These are phyloP conservation scores for Calliopsis andreniformis DNA, from an alignment of 1,140 invertebrate species.

Conservation along the genomic window DNA sequence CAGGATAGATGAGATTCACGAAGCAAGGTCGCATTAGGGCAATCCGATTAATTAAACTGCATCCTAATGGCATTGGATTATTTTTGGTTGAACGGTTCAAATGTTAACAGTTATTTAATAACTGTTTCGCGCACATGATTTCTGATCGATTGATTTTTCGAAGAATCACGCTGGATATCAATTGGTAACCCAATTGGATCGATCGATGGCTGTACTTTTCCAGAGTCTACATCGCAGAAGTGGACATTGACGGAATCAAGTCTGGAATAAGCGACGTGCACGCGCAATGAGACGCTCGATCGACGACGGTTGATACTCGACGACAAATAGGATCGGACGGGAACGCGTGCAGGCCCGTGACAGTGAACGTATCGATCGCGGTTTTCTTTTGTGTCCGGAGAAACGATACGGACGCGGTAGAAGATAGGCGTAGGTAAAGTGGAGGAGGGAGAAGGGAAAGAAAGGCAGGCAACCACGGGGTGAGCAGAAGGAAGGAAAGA, in stretches of 20 bases:
- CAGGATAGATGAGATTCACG: no score
- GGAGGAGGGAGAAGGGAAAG: background rate
- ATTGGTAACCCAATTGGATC: no score
- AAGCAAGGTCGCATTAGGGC: background rate
- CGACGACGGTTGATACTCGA: constrained; percentile 5
- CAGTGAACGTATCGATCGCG: constrained; percentile 47
- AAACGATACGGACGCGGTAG: constrained; percentile 40
- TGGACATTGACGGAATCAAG: no score
- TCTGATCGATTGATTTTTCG: no score
- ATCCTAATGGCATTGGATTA: background rate
- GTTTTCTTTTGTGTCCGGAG: constrained; percentile 44
- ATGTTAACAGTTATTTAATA: background rate
- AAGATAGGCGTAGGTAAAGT: constrained; percentile 4
- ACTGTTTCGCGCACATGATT: background rate
- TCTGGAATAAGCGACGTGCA: no score
- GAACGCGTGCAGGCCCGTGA: constrained; percentile 22
- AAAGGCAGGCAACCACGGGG: background rate
- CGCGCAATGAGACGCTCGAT: background rate
- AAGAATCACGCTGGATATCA: no score
- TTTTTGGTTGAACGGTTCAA: background rate
- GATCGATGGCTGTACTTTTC: no score
- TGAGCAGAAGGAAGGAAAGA: constrained; percentile 4
- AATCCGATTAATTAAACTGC: background rate
- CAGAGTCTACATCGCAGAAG: no score
- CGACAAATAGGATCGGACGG: constrained; percentile 24